phyloP scores from a whole-genome alignment of 2,797 vertebrate genomes.

The Sebastes hubbsi region DNA sequence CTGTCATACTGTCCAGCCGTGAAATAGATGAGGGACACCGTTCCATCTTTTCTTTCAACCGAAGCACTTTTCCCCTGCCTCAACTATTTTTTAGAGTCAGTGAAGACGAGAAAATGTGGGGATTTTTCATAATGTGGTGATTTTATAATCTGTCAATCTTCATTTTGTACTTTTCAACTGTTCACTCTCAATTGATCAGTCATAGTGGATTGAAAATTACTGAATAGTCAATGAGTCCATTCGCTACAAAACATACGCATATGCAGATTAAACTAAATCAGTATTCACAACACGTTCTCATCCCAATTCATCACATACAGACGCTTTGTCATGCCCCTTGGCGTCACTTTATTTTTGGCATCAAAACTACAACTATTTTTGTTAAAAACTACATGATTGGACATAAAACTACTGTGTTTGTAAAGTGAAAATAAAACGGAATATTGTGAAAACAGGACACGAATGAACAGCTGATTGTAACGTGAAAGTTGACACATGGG shows the following conservation, averaged over 20 bases:
- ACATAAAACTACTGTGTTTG: too few relatives aligned
- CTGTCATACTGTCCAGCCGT: slow-evolving; percentile 76
- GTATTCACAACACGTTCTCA: not conserved
- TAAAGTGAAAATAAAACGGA: too few relatives aligned
- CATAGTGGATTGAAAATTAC: slow-evolving; percentile 18
- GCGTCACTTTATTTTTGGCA: too few relatives aligned
- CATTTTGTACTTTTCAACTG: slow-evolving; percentile 37
- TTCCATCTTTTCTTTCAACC: slow-evolving; percentile 60
- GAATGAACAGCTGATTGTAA: too few relatives aligned
- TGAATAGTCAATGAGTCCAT: slow-evolving; percentile 32
- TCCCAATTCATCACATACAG: too few relatives aligned
- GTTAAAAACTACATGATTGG: too few relatives aligned
- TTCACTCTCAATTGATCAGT: slow-evolving; percentile 30
- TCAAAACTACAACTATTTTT: too few relatives aligned
- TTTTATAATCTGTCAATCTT: slow-evolving; percentile 65
- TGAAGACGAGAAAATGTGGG: slow-evolving; percentile 46
- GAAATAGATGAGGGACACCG: slow-evolving; percentile 74
- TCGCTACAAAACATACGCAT: not conserved
- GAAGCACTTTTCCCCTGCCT: slow-evolving; percentile 31
- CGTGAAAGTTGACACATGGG: too few relatives aligned
- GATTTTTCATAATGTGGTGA: slow-evolving; percentile 32
- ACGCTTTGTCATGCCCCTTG: too few relatives aligned
- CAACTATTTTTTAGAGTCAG: slow-evolving; percentile 50
- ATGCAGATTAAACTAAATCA: slow-evolving; percentile 9
- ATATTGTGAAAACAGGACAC: too few relatives aligned